phyloP scores from a whole-genome alignment of 2,888 invertebrate species.

The Pachydiplax longipennis region DNA sequence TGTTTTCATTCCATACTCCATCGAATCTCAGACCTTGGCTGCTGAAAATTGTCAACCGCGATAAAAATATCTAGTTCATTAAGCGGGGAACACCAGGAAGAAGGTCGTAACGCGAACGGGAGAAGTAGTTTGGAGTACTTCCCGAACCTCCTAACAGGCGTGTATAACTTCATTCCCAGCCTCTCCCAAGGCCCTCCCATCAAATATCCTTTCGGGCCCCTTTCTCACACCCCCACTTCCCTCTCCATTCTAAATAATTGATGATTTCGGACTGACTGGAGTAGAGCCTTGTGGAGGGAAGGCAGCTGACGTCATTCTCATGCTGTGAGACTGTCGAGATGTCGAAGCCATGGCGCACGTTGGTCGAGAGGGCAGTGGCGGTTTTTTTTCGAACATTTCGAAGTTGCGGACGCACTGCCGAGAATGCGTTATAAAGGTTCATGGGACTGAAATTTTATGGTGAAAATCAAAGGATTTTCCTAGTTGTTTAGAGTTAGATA shows the following conservation, averaged over 20 bases:
- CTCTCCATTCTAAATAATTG: constrained; percentile 16
- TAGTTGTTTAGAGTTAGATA: too few species aligned
- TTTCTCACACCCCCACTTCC: neutral
- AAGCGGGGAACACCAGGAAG: neutral
- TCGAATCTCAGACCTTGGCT: neutral
- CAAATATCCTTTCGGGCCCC: neutral
- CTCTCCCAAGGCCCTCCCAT: neutral
- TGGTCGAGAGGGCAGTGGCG: too few species aligned
- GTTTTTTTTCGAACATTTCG: too few species aligned
- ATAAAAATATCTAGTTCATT: neutral
- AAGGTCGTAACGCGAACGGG: neutral
- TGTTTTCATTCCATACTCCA: neutral
- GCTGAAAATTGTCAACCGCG: neutral
- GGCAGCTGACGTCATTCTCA: neutral
- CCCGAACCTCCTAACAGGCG: neutral
- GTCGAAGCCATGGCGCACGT: too few species aligned
- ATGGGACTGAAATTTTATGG: too few species aligned
- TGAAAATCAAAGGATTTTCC: too few species aligned
- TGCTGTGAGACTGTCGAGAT: neutral
- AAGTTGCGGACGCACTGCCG: too few species aligned
- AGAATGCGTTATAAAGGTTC: too few species aligned
- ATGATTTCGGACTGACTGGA: constrained; percentile 27
- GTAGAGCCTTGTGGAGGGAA: neutral
- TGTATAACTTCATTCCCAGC: neutral
- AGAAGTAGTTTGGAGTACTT: neutral